These are phyloP conservation scores for Drosophila triauraria DNA, from an alignment of 1,140 invertebrate species.

Conservation along the genomic window DNA sequence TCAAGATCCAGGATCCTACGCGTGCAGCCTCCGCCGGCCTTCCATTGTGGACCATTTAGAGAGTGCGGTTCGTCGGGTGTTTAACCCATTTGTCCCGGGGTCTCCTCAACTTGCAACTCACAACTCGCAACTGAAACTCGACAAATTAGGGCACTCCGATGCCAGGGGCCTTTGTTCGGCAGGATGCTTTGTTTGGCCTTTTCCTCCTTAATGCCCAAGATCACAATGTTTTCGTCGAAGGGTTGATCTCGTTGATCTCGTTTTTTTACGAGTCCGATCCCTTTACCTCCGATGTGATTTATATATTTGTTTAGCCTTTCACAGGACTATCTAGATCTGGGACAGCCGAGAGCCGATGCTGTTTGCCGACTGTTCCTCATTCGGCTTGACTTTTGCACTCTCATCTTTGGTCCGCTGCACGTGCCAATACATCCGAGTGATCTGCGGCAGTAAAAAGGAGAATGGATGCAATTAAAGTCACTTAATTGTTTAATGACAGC, in stretches of 20 bases:
- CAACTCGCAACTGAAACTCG: slow-evolving; percentile 45
- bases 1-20: slow-evolving; percentile 38
- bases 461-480: slow-evolving; percentile 25
- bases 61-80: slow-evolving; percentile 66
- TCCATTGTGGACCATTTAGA: slow-evolving; percentile 74
- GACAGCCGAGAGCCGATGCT: slow-evolving; percentile 58
- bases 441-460: slow-evolving; percentile 3
- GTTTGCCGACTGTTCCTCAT: slow-evolving; percentile 54
- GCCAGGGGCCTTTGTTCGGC: slow-evolving; percentile 56
- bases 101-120: slow-evolving; percentile 34
- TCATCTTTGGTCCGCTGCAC: slow-evolving; percentile 59
- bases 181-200: slow-evolving; percentile 57
- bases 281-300: slow-evolving; percentile 47
- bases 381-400: slow-evolving; percentile 81
- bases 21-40: slow-evolving; percentile 52
- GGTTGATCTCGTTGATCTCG: slow-evolving; percentile 79
- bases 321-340: slow-evolving; percentile 64
- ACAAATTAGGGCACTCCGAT: slow-evolving; percentile 81
- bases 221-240: slow-evolving; percentile 79
- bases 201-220: slow-evolving; percentile 66
- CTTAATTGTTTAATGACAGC: slow-evolving; percentile 20
- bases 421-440: slow-evolving; percentile 46
- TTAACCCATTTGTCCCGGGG: slow-evolving; percentile 77
- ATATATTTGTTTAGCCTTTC: slow-evolving; percentile 59
- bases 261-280: slow-evolving; percentile 24